A percentile compares a stretch with the other conserved stretches of the same genome.
These are phyloP conservation scores for Siderastrea radians DNA, from an alignment of 92 coral and sea anemone species.

Conservation along the genomic window DNA sequence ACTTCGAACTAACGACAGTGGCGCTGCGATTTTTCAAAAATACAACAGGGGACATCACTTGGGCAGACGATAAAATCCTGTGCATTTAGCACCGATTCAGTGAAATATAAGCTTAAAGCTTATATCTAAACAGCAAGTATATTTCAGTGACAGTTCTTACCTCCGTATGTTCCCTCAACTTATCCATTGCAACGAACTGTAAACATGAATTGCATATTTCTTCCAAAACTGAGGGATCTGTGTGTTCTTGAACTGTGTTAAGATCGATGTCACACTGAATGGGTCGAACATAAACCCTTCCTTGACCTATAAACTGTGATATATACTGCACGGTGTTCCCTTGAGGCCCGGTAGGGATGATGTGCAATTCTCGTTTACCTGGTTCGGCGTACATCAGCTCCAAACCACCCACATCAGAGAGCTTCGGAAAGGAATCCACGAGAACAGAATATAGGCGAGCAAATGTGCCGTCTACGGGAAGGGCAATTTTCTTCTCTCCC, in stretches of 20 bases:
- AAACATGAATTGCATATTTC: slow-evolving; percentile 46
- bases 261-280: slow-evolving; percentile 60
- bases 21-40: background rate
- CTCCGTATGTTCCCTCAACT: slow-evolving; percentile 19
- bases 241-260: slow-evolving; percentile 16
- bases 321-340: slow-evolving; percentile 47
- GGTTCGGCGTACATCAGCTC: background rate
- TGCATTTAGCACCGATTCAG: background rate
- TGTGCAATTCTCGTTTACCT: background rate
- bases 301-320: slow-evolving; percentile 56
- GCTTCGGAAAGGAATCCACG: slow-evolving; percentile 43
- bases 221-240: slow-evolving; percentile 44
- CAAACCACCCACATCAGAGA: background rate
- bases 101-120: slow-evolving; percentile 6
- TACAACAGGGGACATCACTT: background rate
- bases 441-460: slow-evolving; percentile 18
- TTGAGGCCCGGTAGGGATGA: slow-evolving; percentile 45
- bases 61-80: background rate
- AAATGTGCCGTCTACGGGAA: slow-evolving; percentile 11
- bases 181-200: slow-evolving; percentile 16
- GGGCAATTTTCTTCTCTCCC: slow-evolving; percentile 40
- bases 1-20: background rate
- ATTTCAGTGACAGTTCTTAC: slow-evolving; percentile 7
- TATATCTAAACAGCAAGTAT: slow-evolving; percentile 13
- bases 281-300: slow-evolving; percentile 71